phyloP scores from a whole-genome alignment of 1,140 invertebrate genomes.

The Cydia strobilella region DNA sequence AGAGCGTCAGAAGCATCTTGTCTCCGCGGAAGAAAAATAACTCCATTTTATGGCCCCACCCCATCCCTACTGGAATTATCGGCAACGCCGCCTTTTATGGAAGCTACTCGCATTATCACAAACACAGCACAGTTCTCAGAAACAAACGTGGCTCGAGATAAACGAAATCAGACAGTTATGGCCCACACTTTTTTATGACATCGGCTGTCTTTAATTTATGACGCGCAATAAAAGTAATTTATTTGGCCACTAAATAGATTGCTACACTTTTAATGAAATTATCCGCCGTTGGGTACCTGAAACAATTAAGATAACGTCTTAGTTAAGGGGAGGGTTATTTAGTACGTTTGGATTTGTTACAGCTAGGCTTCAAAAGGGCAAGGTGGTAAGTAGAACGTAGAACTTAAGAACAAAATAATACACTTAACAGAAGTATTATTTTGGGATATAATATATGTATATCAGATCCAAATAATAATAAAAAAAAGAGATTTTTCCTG shows the following conservation, averaged over 20 bases:
- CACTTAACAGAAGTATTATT: background rate
- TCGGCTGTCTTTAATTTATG: slow-evolving; percentile 25
- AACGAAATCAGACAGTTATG: slow-evolving; percentile 41
- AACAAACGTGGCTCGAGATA: slow-evolving; percentile 38
- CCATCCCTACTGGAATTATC: slow-evolving; percentile 55
- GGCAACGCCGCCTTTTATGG: slow-evolving; percentile 51
- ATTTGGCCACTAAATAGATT: slow-evolving; percentile 28
- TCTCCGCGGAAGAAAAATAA: slow-evolving; percentile 43
- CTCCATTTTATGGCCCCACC: slow-evolving; percentile 57
- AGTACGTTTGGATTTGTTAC: background rate
- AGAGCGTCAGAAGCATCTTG: slow-evolving; percentile 69
- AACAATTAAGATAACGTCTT: slow-evolving; percentile 33
- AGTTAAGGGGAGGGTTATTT: background rate
- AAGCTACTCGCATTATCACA: slow-evolving; percentile 59
- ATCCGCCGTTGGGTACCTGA: slow-evolving; percentile 33
- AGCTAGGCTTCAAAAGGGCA: background rate
- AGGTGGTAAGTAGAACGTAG: background rate
- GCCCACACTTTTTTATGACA: slow-evolving; percentile 29
- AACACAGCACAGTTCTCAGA: slow-evolving; percentile 42
- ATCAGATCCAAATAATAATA: no score
- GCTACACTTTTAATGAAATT: slow-evolving; percentile 28
- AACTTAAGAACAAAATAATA: background rate
- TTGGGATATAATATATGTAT: no score
- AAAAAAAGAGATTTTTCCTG: no score
- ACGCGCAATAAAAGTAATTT: slow-evolving; percentile 26